Base-by-base conservation (phyloP, 2,797 vertebrate species). In the Loriculus beryllinus region DNA sequence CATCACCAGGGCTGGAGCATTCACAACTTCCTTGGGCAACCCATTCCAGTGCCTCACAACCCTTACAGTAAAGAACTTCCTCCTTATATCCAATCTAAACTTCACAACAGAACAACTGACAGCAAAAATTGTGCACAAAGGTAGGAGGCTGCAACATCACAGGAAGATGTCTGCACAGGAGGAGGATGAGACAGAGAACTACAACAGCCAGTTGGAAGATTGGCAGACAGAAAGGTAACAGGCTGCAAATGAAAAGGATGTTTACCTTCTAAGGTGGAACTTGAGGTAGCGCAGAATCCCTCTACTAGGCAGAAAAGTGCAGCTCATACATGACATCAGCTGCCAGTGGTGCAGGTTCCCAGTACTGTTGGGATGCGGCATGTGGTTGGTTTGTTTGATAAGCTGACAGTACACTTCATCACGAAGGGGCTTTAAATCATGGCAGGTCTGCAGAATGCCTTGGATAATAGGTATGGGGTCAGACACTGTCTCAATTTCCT, bases 341-440 rank as follows among this genome's bases (percentile, higher is more conserved):
- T 99, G 99, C 98, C 99, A 99, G 97, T 99, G 99, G 82, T 98
- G 98, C 23, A 98, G 98, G 80, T 99, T 99, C 86, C 98, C 98
- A 3, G 97, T 72, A 59, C 98, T 98, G 96, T 98, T 98, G 90
- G 99, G 99, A 88, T 99, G 98, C 0, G 98, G 98, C 90, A 99
- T 98, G 39, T 99, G 98, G 96, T 99, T 99, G 89, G 98, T 99
- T 96, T 99, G 99, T 94, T 99, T 99, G 97, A 99, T 99, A 94
- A 99, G 98, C 98, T 99, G 99, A 92, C 99, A 99, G 95, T 99
- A 99, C 47, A 99, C 98, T 95, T 99, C 99, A 39, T 99, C 98
- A 69, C 99, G 97, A 56, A 99, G 97, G 3, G 98, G 88, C 92
- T 97, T 98, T 93, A 99, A 96, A 96, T 99, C 99, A 37, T 99